phyloP scores from a whole-genome alignment of 2,888 invertebrate species.

The Xestia xanthographa region DNA sequence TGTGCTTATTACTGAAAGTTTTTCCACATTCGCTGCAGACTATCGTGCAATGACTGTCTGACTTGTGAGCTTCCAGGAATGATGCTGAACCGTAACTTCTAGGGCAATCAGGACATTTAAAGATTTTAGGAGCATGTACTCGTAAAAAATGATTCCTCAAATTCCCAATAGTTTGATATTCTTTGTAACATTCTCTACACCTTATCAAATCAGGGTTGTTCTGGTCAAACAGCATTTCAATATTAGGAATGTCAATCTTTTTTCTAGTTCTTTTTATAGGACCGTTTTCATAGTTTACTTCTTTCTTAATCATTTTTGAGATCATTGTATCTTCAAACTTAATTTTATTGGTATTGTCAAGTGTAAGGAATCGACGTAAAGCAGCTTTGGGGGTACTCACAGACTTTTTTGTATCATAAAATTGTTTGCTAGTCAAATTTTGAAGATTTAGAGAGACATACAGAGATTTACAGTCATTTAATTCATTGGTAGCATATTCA shows the following conservation, averaged over 20 bases:
- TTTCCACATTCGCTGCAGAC: slow-evolving; percentile 83
- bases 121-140: slow-evolving; percentile 78
- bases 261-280: slow-evolving; percentile 36
- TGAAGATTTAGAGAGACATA: slow-evolving; percentile 75
- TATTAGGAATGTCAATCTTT: slow-evolving; percentile 65
- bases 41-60: slow-evolving; percentile 73
- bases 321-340: slow-evolving; percentile 48
- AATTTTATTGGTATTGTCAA: slow-evolving; percentile 55
- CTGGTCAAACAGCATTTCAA: slow-evolving; percentile 75
- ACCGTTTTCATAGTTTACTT: slow-evolving; percentile 33
- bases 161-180: slow-evolving; percentile 71
- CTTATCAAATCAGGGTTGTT: slow-evolving; percentile 66
- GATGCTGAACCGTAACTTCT: slow-evolving; percentile 74
- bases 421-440: slow-evolving; percentile 72
- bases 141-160: slow-evolving; percentile 78
- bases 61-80: slow-evolving; percentile 73
- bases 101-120: slow-evolving; percentile 76
- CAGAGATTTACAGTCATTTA: slow-evolving; percentile 70
- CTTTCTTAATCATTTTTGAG: slow-evolving; percentile 43
- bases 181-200: slow-evolving; percentile 79
- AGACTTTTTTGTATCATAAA: slow-evolving; percentile 71
- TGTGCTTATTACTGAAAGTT: slow-evolving; percentile 75
- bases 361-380: slow-evolving; percentile 65
- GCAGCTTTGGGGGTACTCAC: slow-evolving; percentile 64
- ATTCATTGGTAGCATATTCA: slow-evolving; percentile 63